phyloP scores from a whole-genome alignment of 2,888 invertebrate species.

The Callyntrura guangdongensis region DNA sequence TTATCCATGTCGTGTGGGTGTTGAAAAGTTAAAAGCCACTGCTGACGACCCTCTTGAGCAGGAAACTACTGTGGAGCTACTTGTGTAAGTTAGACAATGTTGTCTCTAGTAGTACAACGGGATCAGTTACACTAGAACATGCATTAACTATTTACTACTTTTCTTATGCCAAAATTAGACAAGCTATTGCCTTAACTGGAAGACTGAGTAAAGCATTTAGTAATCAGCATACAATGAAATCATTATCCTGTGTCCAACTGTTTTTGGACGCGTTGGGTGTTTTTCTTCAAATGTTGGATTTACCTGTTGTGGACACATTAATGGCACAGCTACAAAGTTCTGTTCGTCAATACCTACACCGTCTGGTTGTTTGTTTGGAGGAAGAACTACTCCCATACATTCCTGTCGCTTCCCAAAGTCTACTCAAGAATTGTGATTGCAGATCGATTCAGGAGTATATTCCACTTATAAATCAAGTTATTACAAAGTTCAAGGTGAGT shows the following conservation, averaged over 20 bases:
- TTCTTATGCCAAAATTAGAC: slow-evolving; percentile 84
- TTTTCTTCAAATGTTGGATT: slow-evolving; percentile 87
- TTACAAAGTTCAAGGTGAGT: slow-evolving; percentile 88
- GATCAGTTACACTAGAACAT: not conserved
- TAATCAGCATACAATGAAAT: slow-evolving; percentile 87
- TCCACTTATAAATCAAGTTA: slow-evolving; percentile 88
- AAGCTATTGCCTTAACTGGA: slow-evolving; percentile 87
- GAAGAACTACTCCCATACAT: slow-evolving; percentile 87
- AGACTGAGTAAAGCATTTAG: slow-evolving; percentile 88
- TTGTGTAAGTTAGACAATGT: slow-evolving; percentile 51
- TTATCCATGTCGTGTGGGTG: slow-evolving; percentile 64
- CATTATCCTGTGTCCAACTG: slow-evolving; percentile 87
- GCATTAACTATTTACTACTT: slow-evolving; percentile 28
- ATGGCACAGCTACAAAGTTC: slow-evolving; percentile 86
- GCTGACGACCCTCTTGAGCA: slow-evolving; percentile 53
- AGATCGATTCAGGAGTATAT: slow-evolving; percentile 87
- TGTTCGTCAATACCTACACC: slow-evolving; percentile 88
- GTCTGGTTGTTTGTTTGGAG: slow-evolving; percentile 88
- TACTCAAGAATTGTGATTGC: slow-evolving; percentile 86
- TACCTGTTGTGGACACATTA: slow-evolving; percentile 82
- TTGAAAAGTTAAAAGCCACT: slow-evolving; percentile 56
- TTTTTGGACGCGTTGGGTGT: slow-evolving; percentile 87
- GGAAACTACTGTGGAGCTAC: slow-evolving; percentile 60
- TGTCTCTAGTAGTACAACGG: not conserved
- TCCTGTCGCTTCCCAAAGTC: slow-evolving; percentile 87